These are phyloP conservation scores for Macrotus californicus DNA, from an alignment of 2,113 vertebrate genomes.

Conservation along the genomic window DNA sequence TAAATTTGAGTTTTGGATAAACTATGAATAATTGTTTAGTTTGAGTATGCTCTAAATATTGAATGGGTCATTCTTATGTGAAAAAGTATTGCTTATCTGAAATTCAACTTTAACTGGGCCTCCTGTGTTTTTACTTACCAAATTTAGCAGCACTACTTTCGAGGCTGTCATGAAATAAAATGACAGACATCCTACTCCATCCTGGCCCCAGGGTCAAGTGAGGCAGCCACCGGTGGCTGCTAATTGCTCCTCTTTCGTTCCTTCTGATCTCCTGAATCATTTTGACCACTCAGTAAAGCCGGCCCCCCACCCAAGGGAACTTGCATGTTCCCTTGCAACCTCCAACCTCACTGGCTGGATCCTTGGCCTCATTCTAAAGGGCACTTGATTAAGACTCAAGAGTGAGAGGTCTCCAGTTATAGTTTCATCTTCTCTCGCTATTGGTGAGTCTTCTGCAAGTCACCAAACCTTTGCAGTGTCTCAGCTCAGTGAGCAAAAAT, in stretches of 20 bases:
- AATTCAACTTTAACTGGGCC: not conserved
- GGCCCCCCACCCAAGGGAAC: fast-evolving
- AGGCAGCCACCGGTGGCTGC: not conserved
- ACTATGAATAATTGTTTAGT: not conserved
- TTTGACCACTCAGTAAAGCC: not conserved
- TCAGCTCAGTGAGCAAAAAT: not conserved
- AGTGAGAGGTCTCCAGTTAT: fast-evolving
- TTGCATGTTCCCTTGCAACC: not conserved
- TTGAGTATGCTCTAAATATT: not conserved
- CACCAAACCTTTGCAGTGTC: not conserved
- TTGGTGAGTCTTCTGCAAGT: not conserved
- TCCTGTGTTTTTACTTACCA: not conserved
- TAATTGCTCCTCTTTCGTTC: not conserved
- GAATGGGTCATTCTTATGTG: not conserved
- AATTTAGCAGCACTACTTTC: not conserved
- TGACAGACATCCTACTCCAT: not conserved
- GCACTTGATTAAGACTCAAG: not conserved
- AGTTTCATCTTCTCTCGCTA: not conserved
- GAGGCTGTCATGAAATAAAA: not conserved
- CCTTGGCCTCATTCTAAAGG: not conserved
- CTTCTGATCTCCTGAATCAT: not conserved
- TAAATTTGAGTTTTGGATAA: not conserved
- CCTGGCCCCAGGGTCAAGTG: not conserved
- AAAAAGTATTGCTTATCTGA: not conserved
- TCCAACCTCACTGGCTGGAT: not conserved